Evolutionary conservation across 2,888 invertebrate genomes (phyloP), one percentile per base, ranked within the genome.

Genomic region (Pomacea canaliculata): DNA sequence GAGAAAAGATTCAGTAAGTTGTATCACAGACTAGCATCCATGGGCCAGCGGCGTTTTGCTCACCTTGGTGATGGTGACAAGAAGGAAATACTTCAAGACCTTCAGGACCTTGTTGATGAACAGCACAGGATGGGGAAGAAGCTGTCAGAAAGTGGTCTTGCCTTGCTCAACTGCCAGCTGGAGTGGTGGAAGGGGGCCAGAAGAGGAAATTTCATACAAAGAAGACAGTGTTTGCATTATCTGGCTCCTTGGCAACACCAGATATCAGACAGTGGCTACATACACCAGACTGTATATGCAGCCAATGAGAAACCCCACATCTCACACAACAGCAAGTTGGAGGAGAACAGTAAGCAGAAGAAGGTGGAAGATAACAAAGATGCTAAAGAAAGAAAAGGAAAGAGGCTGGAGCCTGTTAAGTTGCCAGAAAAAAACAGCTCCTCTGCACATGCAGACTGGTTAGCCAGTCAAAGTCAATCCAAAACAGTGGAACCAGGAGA

Each of bases 1-100:
- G 23, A 69, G 62, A 74, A 69, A 19, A 37, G 23, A 19, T 74
- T 74, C 56, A 60, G 69, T n/a, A 69, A 9, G 63, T 27, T 63
- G 23, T 63, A 23, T 19, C n/a, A 63, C 63, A 63, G 27, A 63
- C 10, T 63, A 27, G n/a, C 63, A 23, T 27, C n/a, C 63, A 63
- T 63, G 63, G 19, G 19, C 63, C 63, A 63, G n/a, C n/a, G 27
- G 16, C 23, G 27, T 27, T 63, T 63, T 63, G 12, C n/a, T 23
- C 10, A 12, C 12, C n/a, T 63, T n/a, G 23, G 19, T 63, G 27
- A n/a, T n/a, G 63, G 19, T 63, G 63, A 63, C 19, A 10, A 12
- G 19, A 19, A 19, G 27, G 27, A 27, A n/a, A 19, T 63, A 19
- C 1, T 63, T 63, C 10, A 63, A 63, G 63, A 23, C 63, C 19